These are phyloP conservation scores for Mythimna impura DNA, from an alignment of 2,888 invertebrate genomes.

Conservation along the genomic window DNA sequence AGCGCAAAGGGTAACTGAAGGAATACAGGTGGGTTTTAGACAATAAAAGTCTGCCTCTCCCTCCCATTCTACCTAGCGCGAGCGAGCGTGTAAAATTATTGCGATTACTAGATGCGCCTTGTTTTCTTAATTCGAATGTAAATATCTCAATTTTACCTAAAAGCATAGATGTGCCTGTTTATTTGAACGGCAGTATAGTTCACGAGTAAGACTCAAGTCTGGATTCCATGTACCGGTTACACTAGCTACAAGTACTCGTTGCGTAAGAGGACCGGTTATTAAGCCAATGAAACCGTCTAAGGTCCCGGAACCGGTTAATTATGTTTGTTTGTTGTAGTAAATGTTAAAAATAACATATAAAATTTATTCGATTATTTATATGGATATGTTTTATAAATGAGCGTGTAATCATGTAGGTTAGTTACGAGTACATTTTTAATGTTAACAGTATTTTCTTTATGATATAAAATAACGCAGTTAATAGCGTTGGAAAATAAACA, in stretches of 20 bases:
- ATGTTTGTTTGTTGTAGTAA: conserved; percentile 16
- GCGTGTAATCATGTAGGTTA: conserved; percentile 3
- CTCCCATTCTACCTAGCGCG: no score
- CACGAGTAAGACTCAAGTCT: conserved; percentile 18
- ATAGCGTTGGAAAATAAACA: background rate
- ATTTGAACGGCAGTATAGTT: conserved; percentile 8
- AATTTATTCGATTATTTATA: conserved; percentile 25
- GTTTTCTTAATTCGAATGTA: no score
- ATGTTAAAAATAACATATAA: conserved; percentile 21
- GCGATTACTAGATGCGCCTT: no score
- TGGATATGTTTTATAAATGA: conserved; percentile 23
- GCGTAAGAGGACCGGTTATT: conserved; percentile 65
- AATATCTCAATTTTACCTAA: no score
- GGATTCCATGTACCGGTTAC: conserved; percentile 27
- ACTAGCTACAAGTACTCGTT: conserved; percentile 29
- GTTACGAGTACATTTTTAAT: background rate
- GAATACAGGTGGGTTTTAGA: no score
- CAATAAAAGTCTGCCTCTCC: no score
- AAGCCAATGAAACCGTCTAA: conserved; percentile 67
- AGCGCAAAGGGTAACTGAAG: no score
- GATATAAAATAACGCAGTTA: background rate
- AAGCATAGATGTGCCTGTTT: background rate
- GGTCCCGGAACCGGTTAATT: conserved; percentile 46
- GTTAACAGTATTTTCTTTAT: background rate
- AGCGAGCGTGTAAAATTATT: no score